Percentiles rank a stretch among this genome's conserved stretches.
These are phyloP conservation scores for Forpus xanthops DNA, from an alignment of 2,797 vertebrate genomes.

Conservation along the genomic window DNA sequence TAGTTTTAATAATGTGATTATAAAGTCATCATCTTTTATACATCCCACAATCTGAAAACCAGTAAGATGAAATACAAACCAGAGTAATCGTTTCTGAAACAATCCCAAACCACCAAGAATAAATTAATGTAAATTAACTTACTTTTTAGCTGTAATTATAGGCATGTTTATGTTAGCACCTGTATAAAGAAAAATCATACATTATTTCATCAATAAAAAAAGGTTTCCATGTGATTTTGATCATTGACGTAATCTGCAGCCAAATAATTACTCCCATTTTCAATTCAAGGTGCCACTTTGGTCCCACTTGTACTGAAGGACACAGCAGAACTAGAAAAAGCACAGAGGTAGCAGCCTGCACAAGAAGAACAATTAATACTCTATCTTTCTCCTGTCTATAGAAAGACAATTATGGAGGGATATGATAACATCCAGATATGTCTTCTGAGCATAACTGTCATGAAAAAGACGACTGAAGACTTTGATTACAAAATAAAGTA, in stretches of 20 bases:
- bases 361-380: not conserved
- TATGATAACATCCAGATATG: not conserved
- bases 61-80: not conserved
- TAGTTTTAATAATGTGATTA: not conserved
- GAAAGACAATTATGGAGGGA: not conserved
- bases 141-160: slow-evolving; percentile 84
- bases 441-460: not conserved
- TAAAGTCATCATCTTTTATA: not conserved
- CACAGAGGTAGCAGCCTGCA: not conserved
- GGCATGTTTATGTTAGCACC: slow-evolving; percentile 76
- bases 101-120: not conserved
- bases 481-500: not conserved
- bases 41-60: not conserved
- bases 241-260: not conserved
- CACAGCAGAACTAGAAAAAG: not conserved
- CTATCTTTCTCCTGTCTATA: not conserved
- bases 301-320: not conserved
- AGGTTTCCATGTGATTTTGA: not conserved
- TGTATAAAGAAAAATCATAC: slow-evolving; percentile 47
- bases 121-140: slow-evolving; percentile 61
- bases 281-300: not conserved
- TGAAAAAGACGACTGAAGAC: not conserved
- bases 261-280: not conserved
- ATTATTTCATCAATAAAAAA: not conserved
- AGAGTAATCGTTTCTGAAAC: not conserved